Base-by-base conservation (phyloP, 2,113 vertebrate genomes). In the Psammodynastes pulverulentus region DNA sequence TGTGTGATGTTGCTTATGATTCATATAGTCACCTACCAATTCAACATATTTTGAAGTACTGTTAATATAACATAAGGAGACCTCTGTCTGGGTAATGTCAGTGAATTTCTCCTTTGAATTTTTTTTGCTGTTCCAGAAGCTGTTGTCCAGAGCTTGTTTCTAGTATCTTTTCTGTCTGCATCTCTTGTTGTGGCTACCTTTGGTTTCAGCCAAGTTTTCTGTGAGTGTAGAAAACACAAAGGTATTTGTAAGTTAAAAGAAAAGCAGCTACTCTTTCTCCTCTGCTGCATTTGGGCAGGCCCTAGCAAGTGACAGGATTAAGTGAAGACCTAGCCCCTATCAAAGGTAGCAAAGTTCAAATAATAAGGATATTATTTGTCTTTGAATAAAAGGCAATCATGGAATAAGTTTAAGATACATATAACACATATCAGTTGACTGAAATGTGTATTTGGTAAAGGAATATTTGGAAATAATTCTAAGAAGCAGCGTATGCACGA, bases 1-100 rank as follows among this genome's bases (percentile, higher is more conserved):
- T n/a, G n/a, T n/a, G n/a, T n/a, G n/a, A n/a, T 48, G 84, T 58
- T 58, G 4, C 45, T 34, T 49, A 86, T 54, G 86, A 91, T 62
- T n/a, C 29, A 86, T 58, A 86, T 34, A 0, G 72, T 93, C 94
- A 89, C 90, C 93, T 94, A 84, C 91, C 90, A 94, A 94, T 92
- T 93, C 91, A 94, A 88, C 93, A 93, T 93, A 39, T 2, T 87
- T 92, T 58, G 86, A 79, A 51, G 26, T 89, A 86, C 58, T 93
- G 0, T 93, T 1, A 0, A 89, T 89, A 72, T 79, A 93, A 51
- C 46, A 91, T 34, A 91, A 67, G 6, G n/a, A 45, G 2, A 54
- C 39, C 0, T 6, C 6, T 89, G 86, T 84, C 67, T 56, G 3
- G 90, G 29, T 1, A 67, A 34, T 39, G 39, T 84, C 52, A 12